phyloP scores from a whole-genome alignment of 1,140 invertebrate genomes.

The Diabrotica undecimpunctata region DNA sequence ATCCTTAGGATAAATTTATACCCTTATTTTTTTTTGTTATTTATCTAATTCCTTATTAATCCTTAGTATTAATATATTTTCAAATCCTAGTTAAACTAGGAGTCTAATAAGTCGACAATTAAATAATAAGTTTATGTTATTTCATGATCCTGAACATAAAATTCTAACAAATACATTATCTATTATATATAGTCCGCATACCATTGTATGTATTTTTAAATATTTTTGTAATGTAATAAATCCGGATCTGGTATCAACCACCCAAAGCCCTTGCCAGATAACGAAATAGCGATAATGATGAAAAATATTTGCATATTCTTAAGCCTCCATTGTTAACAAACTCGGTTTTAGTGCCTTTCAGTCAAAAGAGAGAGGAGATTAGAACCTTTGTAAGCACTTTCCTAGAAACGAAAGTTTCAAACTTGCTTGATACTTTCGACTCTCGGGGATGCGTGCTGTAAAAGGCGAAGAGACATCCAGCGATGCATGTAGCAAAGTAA shows the following conservation, averaged over 20 bases:
- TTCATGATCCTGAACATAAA: no score
- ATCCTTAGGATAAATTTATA: no score
- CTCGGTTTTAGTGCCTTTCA: slow-evolving; percentile 15
- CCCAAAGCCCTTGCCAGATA: not conserved
- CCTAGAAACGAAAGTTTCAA: slow-evolving; percentile 3
- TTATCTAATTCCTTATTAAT: no score
- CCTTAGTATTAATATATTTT: no score
- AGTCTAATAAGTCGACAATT: no score
- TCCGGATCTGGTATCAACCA: not conserved
- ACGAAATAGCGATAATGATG: slow-evolving; percentile 8
- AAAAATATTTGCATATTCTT: slow-evolving; percentile 19
- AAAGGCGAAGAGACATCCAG: not conserved
- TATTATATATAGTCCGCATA: no score
- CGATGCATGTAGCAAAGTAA: not conserved
- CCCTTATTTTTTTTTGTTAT: no score
- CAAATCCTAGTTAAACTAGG: no score
- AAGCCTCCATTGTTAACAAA: slow-evolving; percentile 20
- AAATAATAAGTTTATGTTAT: no score
- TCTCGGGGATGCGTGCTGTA: not conserved
- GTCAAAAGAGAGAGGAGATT: slow-evolving; percentile 5
- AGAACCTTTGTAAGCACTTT: slow-evolving; percentile 4
- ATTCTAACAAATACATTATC: no score
- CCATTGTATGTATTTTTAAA: no score
- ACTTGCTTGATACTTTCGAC: not conserved
- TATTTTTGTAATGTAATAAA: not conserved